Conservation (phyloP, 2,113 vertebrate genomes). For the Eudyptes chrysolophus region DNA sequence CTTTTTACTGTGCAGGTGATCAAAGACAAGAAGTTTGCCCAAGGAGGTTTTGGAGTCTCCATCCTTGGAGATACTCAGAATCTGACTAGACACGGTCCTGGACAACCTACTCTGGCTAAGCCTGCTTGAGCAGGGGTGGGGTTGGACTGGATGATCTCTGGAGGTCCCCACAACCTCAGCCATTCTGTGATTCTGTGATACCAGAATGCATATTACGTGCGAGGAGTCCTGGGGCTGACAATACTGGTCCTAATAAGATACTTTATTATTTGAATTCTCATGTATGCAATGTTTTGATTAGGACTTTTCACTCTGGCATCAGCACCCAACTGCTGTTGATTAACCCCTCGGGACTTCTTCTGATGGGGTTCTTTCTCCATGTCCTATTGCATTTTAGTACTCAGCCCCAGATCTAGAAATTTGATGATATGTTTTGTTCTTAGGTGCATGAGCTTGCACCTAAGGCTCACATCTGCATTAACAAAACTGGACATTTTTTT, state of each 20-base stretch:
- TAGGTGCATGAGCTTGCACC: background rate
- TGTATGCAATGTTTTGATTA: background rate
- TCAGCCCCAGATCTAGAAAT: background rate
- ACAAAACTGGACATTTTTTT: background rate
- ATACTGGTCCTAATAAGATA: background rate
- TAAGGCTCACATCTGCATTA: background rate
- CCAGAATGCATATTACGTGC: accelerated
- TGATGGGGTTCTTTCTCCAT: background rate
- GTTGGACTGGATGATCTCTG: accelerated
- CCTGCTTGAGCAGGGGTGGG: background rate
- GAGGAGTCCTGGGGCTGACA: background rate
- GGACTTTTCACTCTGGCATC: background rate
- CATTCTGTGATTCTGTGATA: background rate
- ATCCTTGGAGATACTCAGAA: background rate
- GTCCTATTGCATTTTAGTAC: background rate
- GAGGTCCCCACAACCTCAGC: background rate
- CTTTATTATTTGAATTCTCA: background rate
- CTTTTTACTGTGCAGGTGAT: background rate
- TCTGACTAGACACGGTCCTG: accelerated
- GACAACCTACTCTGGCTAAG: background rate
- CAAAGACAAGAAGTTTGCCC: background rate
- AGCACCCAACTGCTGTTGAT: background rate
- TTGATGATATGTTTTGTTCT: background rate
- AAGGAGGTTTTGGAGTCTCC: background rate
- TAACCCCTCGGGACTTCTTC: background rate